phyloP scores from a whole-genome alignment of 2,797 vertebrate species.

The Pogonophryne albipinna region DNA sequence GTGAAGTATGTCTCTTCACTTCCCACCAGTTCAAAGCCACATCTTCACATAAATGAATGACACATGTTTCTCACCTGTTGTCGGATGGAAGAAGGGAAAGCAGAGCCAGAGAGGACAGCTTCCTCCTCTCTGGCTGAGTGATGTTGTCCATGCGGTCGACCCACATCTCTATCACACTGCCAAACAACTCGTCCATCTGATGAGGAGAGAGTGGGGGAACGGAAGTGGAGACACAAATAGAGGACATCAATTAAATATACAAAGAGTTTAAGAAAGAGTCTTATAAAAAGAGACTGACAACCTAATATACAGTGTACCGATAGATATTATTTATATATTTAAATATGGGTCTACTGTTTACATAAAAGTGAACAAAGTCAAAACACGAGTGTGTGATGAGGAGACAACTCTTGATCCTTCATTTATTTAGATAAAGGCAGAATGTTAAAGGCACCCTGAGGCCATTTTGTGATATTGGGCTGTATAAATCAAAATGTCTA shows the following conservation, averaged over 20 bases:
- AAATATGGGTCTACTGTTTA: neutral
- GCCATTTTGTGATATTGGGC: too few relatives aligned
- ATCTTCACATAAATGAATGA: constrained; percentile 34
- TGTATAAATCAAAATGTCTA: too few relatives aligned
- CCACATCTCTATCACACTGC: constrained; percentile 97
- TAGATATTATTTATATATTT: neutral
- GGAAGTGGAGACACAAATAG: neutral
- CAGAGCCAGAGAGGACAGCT: constrained; percentile 95
- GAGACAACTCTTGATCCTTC: constrained; percentile 6
- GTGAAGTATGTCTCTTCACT: constrained; percentile 21
- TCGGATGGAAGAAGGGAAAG: constrained; percentile 94
- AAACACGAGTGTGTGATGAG: constrained; percentile 8
- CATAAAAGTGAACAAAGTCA: constrained; percentile 24
- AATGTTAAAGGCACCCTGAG: constrained; percentile 12
- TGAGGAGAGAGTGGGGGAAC: constrained; percentile 3
- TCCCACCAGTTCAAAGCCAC: constrained; percentile 23
- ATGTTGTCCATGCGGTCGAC: constrained; percentile 99
- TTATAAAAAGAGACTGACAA: constrained; percentile 9
- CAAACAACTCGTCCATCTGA: constrained; percentile 93
- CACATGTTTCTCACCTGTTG: constrained; percentile 86
- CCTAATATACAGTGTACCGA: neutral
- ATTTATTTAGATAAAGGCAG: constrained; percentile 30
- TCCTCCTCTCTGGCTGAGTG: constrained; percentile 97
- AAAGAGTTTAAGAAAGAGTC: neutral
- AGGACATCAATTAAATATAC: neutral